Conservation (phyloP, 2,113 vertebrate species). For the Nannospalax galili region DNA sequence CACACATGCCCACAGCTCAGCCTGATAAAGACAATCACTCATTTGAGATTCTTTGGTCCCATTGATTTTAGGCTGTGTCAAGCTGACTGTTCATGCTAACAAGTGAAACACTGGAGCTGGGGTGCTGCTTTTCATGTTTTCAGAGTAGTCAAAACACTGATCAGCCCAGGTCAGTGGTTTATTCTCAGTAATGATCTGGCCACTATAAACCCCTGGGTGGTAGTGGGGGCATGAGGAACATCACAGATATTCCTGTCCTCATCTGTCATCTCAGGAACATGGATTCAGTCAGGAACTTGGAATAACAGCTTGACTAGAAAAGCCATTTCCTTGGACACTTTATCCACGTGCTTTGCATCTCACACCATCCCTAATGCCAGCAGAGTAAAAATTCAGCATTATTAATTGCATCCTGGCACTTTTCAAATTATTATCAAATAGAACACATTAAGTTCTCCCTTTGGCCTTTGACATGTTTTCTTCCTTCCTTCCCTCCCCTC, state of each 20-base stretch:
- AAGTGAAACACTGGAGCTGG: too few relatives aligned
- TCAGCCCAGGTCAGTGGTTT: background rate
- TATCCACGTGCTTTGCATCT: slow-evolving; percentile 25
- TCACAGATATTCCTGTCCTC: background rate
- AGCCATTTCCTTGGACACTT: background rate
- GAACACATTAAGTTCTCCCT: background rate
- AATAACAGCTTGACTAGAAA: background rate
- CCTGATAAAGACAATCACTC: background rate
- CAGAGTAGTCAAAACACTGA: background rate
- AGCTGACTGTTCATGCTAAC: background rate
- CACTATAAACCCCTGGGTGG: too few relatives aligned
- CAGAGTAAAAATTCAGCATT: slow-evolving; percentile 44
- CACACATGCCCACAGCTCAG: background rate
- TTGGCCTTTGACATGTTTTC: slow-evolving; percentile 36
- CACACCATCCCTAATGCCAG: slow-evolving; percentile 24
- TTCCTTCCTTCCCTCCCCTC: too few relatives aligned
- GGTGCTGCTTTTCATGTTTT: background rate
- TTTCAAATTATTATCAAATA: slow-evolving; percentile 42
- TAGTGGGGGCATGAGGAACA: background rate
- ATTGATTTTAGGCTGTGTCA: background rate
- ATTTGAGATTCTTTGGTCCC: background rate
- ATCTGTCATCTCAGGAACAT: background rate
- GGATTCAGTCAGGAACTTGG: slow-evolving; percentile 43
- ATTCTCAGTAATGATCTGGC: background rate
- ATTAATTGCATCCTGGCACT: slow-evolving; percentile 31